Conservation (phyloP, 37 sponge, comb jelly and placozoan species). For the Dysidea cf. avara region DNA sequence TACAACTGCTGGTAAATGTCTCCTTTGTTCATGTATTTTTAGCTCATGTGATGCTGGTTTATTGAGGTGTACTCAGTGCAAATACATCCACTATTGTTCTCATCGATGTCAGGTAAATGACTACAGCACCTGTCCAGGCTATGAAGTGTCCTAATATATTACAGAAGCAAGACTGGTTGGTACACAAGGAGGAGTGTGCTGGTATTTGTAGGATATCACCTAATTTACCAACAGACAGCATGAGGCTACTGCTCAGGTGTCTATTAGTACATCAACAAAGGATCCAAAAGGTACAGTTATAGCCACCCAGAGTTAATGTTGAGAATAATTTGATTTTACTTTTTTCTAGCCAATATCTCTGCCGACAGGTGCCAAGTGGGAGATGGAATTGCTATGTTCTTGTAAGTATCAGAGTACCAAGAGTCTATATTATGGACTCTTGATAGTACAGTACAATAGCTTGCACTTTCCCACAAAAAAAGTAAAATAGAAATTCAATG, state of each 20-base stretch:
- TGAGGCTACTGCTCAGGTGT: constrained; percentile 47
- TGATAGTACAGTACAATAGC: too few species aligned
- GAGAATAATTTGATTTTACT: background rate
- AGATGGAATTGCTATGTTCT: constrained; percentile 27
- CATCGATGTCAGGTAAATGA: constrained; percentile 60
- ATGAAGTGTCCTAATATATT: background rate
- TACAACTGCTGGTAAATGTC: background rate
- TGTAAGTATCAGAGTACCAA: constrained; percentile 15
- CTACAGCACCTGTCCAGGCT: background rate
- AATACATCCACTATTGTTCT: constrained; percentile 49
- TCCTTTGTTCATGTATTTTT: background rate
- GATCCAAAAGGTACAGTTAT: background rate
- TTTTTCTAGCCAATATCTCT: background rate
- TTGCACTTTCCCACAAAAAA: too few species aligned
- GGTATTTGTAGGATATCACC: constrained; percentile 41
- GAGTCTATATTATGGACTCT: too few species aligned
- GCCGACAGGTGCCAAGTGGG: constrained; percentile 12
- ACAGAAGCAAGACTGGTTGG: constrained; percentile 62
- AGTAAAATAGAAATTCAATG: too few species aligned
- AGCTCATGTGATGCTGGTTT: background rate
- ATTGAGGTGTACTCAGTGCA: constrained; percentile 49
- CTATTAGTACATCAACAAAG: constrained; percentile 6
- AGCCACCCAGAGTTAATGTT: background rate
- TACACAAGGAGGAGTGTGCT: constrained; percentile 67
- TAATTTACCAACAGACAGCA: constrained; percentile 44